These are phyloP conservation scores for Lissocephala sabroskyi DNA, from an alignment of 2,888 invertebrate species.

Conservation along the genomic window DNA sequence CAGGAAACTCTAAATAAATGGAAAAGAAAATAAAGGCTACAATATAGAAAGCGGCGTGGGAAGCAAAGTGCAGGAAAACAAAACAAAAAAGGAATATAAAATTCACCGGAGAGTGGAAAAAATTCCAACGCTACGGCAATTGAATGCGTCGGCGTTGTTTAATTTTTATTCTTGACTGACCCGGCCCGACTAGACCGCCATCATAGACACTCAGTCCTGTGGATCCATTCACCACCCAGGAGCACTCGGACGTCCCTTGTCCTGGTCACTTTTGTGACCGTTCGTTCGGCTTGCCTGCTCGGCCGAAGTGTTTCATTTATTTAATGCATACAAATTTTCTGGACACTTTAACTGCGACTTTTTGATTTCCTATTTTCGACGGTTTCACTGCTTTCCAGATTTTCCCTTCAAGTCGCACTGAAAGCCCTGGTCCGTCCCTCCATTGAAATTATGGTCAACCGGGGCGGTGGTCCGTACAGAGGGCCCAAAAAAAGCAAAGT, in stretches of 20 bases:
- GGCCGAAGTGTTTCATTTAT: slow-evolving; percentile 53
- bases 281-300: slow-evolving; percentile 6
- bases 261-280: slow-evolving; percentile 26
- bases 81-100: slow-evolving; percentile 5
- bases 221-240: slow-evolving; percentile 8
- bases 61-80: slow-evolving; percentile 1
- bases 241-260: slow-evolving; percentile 15
- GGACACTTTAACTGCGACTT: slow-evolving; percentile 61
- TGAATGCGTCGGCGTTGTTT: slow-evolving; percentile 26
- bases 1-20: no score
- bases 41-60: background rate
- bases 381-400: background rate
- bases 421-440: no score
- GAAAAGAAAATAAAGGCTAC: slow-evolving; percentile 3
- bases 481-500: no score
- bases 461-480: no score
- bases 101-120: slow-evolving; percentile 5
- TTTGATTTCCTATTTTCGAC: slow-evolving; percentile 41
- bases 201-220: slow-evolving; percentile 16
- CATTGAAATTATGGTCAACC: no score
- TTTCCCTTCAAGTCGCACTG: background rate
- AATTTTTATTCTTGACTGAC: slow-evolving; percentile 30
- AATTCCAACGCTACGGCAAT: slow-evolving; percentile 7
- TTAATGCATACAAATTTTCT: slow-evolving; percentile 64
- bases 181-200: no score